A percentile compares a stretch with the other conserved stretches of the same genome.
Conservation (phyloP, 2,797 vertebrate genomes). For the Neomorphus geoffroyi region DNA sequence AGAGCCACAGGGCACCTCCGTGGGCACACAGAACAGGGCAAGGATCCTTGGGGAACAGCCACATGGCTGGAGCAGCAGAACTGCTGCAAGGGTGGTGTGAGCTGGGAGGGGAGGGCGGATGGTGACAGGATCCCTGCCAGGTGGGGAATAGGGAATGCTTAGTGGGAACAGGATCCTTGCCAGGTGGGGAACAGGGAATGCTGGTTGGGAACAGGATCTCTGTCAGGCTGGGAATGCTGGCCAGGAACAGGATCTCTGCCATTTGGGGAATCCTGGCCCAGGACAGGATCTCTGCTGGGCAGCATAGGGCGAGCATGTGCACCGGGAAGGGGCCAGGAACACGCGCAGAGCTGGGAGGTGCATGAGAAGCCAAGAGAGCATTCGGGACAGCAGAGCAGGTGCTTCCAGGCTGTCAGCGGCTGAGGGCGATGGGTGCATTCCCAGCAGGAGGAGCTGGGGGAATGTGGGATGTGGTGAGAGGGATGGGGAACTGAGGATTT, state of each 20-base stretch:
- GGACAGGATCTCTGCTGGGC: background rate
- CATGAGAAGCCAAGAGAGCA: background rate
- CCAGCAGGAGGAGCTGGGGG: background rate
- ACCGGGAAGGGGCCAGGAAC: background rate
- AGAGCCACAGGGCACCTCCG: accelerated
- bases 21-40: background rate
- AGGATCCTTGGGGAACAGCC: background rate
- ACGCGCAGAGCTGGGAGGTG: background rate
- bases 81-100: accelerated
- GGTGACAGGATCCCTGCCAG: no score
- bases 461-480: background rate
- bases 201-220: no score
- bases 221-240: no score
- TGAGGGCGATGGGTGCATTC: background rate
- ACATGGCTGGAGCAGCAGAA: background rate
- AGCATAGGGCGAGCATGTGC: background rate
- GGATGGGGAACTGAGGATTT: background rate
- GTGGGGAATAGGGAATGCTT: no score
- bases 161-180: no score
- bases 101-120: background rate
- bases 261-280: no score
- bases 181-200: no score
- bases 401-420: background rate
- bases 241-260: no score
- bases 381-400: background rate